phyloP scores from a whole-genome alignment of 2,113 vertebrate species.

The Sinosuthora webbiana region DNA sequence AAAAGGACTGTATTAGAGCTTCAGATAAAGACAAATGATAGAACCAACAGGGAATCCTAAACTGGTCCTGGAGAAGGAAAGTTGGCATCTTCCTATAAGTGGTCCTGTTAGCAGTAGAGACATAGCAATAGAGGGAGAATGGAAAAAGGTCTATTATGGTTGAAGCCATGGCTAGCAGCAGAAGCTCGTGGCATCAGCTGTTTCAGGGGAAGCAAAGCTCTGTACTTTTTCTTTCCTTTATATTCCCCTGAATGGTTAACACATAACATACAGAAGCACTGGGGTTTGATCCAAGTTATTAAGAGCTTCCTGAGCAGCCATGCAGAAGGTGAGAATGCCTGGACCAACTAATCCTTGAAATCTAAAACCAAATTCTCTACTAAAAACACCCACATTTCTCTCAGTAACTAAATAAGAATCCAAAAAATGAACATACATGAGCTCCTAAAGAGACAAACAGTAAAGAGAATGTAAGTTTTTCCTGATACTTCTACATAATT shows the following conservation, averaged over 20 bases:
- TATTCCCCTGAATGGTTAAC: neutral
- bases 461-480: neutral
- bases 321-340: neutral
- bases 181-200: neutral
- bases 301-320: neutral
- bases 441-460: neutral
- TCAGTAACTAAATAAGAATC: neutral
- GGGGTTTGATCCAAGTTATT: neutral
- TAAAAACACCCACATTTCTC: neutral
- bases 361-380: neutral
- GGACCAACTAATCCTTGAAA: neutral
- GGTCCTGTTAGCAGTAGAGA: neutral
- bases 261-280: neutral
- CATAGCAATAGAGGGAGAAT: neutral
- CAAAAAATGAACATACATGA: neutral
- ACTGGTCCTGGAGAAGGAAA: neutral
- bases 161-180: neutral
- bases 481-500: neutral
- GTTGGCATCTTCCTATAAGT: neutral
- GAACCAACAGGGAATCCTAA: neutral
- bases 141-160: accelerated
- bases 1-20: neutral
- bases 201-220: neutral
- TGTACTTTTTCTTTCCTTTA: neutral
- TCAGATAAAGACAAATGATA: neutral